Evolutionary conservation across 1,140 invertebrate species (phyloP), one percentile per base, ranked within the genome.

Genomic region (Octopus sinensis): DNA sequence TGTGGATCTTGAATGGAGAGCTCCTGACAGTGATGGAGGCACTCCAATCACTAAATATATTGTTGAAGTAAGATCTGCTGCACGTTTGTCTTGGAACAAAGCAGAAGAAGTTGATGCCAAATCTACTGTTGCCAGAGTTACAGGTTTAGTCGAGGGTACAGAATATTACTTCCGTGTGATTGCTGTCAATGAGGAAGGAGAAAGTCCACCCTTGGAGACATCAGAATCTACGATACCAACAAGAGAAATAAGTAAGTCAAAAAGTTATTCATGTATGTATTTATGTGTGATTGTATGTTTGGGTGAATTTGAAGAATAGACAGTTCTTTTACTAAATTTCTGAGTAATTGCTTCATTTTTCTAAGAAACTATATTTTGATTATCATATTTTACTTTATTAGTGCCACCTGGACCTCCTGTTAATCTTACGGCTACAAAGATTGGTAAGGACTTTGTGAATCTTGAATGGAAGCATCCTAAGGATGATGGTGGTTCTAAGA

Each of bases 401-500:
- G 76, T 51, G 17, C 76, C 76, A 30, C 96, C 96, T 12, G 96
- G 96, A 88, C 93, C 96, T 83, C 97, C 98, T 9, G 96, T 98
- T 87, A 94, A 95, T 86, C 96, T 98, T 6, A 95, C 96, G 87
- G 93, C 97, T 0, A 96, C 98, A 87, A 94, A 96, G 81, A 94
- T 99, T 71, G 98, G 96, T 0, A 97, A 95, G 86, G 95, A 97
- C 87, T 96, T 95, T 80, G 96, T 98, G 12, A 97, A 96, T 0
- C 88, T 99, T 4, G 97, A 96, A 2, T 99, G 98, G 98, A 94
- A 87, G 93, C 96, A 90, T 86, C 98, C 98, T 9, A 93, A 94
- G 83, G 94, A 93, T 87, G 97, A 99, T 90, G 98, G 97, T 81
- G 97, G 97, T 80, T 93, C 96, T 30, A 96, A 97, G 87, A 95